Evolutionary conservation across 2,113 vertebrate species (phyloP).

Genomic region (Poeciliopsis occidentalis): DNA sequence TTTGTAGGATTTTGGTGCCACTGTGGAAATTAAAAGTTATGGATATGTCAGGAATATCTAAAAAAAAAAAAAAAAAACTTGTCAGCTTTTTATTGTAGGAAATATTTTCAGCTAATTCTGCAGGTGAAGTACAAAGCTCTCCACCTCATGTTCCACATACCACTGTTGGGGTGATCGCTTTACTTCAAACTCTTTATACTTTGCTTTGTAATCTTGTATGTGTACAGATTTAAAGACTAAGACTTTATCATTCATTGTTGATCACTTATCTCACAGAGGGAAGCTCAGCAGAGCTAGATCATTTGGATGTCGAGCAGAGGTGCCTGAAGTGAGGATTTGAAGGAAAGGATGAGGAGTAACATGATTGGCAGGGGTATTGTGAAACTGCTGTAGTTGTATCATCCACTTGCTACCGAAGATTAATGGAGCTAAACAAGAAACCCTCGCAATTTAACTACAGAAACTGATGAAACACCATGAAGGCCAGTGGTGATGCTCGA

Average conservation of each 20-base stretch:
- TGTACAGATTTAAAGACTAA: slow-evolving; percentile 61
- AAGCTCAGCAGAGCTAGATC: slow-evolving; percentile 52
- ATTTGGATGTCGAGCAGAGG: slow-evolving; percentile 44
- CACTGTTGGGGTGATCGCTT: neutral
- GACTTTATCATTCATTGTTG: slow-evolving; percentile 56
- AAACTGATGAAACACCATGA: slow-evolving; percentile 1
- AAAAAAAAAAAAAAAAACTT: no score
- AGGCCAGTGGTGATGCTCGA: neutral
- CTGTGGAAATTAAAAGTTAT: no score
- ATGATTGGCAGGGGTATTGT: slow-evolving; percentile 45
- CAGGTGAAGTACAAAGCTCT: slow-evolving; percentile 7
- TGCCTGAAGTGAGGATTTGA: slow-evolving; percentile 63
- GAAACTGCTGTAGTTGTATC: slow-evolving; percentile 38
- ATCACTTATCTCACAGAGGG: slow-evolving; percentile 46
- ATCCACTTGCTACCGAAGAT: slow-evolving; percentile 50
- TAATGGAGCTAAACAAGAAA: slow-evolving; percentile 29
- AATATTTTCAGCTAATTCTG: neutral
- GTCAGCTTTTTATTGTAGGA: no score
- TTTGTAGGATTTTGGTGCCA: no score
- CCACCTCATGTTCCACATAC: slow-evolving; percentile 16
- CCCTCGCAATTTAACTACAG: slow-evolving; percentile 10
- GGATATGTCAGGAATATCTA: no score
- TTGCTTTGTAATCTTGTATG: slow-evolving; percentile 49
- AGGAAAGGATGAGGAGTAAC: slow-evolving; percentile 44
- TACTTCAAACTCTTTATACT: slow-evolving; percentile 40